A percentile compares a stretch with the other conserved stretches of the same genome.
phyloP scores from a whole-genome alignment of 1,140 invertebrate species.

The Drosophila gunungcola region DNA sequence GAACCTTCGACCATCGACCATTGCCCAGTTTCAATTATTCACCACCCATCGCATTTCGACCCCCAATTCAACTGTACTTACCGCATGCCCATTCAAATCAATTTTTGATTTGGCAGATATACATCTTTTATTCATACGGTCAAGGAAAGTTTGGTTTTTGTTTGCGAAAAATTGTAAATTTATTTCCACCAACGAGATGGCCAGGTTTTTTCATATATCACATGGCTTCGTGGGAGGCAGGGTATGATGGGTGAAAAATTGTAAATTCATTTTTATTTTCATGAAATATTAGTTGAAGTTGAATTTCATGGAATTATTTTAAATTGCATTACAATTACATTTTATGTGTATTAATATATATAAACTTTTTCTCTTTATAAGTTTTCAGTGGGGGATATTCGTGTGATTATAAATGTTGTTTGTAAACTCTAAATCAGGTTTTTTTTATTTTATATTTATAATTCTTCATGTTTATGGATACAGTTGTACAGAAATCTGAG shows the following conservation, averaged over 20 bases:
- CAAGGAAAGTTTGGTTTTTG: conserved; percentile 36
- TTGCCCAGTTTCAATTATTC: conserved; percentile 46
- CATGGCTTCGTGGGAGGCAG: background rate
- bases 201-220: conserved; percentile 5
- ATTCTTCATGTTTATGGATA: too few relatives aligned
- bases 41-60: background rate
- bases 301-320: too few relatives aligned
- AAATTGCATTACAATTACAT: too few relatives aligned
- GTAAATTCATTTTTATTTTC: too few relatives aligned
- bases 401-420: too few relatives aligned
- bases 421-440: too few relatives aligned
- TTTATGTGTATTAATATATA: too few relatives aligned
- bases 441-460: too few relatives aligned
- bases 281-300: too few relatives aligned
- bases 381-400: too few relatives aligned
- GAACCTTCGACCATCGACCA: conserved; percentile 16
- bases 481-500: too few relatives aligned
- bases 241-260: background rate
- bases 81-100: conserved; percentile 78
- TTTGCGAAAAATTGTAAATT: conserved; percentile 56
- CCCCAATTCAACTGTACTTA: conserved; percentile 66
- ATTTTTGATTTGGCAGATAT: conserved; percentile 74
- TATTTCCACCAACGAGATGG: conserved; percentile 33
- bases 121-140: conserved; percentile 43
- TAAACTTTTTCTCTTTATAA: too few relatives aligned